Conservation (phyloP, 1,140 invertebrate genomes). For the Caenorhabditis briggsae region DNA sequence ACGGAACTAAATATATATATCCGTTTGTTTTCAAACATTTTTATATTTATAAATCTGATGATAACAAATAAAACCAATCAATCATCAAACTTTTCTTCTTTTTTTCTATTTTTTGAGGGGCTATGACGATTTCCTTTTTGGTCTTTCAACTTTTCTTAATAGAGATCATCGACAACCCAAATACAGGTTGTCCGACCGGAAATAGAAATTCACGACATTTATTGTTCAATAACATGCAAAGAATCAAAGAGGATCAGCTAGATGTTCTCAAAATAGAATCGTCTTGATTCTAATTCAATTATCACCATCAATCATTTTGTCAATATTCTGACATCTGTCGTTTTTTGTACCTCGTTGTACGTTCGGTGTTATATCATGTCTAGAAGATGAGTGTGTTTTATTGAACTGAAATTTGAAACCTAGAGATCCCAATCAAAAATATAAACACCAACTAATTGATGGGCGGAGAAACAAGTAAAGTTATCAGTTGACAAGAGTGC, state of each 20-base stretch:
- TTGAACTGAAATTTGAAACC: neutral
- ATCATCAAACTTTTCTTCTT: neutral
- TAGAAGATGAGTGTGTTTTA: no score
- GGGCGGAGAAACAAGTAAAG: neutral
- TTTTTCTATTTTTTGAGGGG: neutral
- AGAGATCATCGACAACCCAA: conserved; percentile 36
- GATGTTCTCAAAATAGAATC: conserved; percentile 33
- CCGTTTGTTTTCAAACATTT: conserved; percentile 1
- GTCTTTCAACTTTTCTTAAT: conserved; percentile 39
- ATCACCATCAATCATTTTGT: conserved; percentile 24
- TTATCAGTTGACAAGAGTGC: conserved; percentile 29
- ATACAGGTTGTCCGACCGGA: conserved; percentile 42
- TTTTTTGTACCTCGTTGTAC: neutral
- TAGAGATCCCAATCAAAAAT: neutral
- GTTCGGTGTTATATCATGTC: no score
- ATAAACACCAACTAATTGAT: neutral
- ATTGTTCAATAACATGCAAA: conserved; percentile 36
- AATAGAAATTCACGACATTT: conserved; percentile 5
- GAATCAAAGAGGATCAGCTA: neutral
- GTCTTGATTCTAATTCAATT: neutral
- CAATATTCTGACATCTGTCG: neutral
- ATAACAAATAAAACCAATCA: neutral
- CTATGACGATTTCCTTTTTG: neutral
- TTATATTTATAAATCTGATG: neutral
- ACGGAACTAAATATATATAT: neutral